Percentiles rank a stretch among this genome's conserved stretches.
These are phyloP conservation scores for Lepisosteus osseus DNA, from an alignment of 2,113 vertebrate genomes.

Conservation along the genomic window DNA sequence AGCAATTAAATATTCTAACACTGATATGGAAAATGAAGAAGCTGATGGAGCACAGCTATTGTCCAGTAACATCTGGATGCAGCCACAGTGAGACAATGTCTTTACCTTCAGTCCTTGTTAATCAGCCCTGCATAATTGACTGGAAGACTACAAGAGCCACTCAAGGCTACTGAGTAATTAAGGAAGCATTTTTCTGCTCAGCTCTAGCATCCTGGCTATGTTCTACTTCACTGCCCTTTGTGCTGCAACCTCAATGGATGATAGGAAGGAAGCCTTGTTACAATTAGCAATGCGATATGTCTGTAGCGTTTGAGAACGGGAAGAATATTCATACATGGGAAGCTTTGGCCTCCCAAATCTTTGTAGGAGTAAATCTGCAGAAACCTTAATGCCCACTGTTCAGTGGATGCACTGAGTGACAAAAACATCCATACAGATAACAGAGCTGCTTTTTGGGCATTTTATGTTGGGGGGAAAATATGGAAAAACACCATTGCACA, in stretches of 20 bases:
- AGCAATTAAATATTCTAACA: constrained; percentile 36
- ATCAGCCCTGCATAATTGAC: constrained; percentile 75
- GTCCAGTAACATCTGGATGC: constrained; percentile 48
- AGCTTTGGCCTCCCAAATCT: no score
- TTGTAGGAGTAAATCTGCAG: no score
- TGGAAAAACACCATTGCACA: background rate
- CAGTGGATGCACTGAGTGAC: no score
- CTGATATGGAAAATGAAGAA: constrained; percentile 24
- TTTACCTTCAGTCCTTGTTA: constrained; percentile 63
- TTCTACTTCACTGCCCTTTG: constrained; percentile 78
- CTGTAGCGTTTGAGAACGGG: constrained; percentile 57
- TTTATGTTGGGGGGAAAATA: constrained; percentile 15
- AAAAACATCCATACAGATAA: no score
- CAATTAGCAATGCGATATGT: constrained; percentile 74
- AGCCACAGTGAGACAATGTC: constrained; percentile 61
- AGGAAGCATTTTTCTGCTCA: constrained; percentile 69
- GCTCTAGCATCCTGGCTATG: constrained; percentile 66
- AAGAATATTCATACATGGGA: constrained; percentile 14
- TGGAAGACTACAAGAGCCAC: constrained; percentile 60
- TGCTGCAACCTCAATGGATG: constrained; percentile 71
- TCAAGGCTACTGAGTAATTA: constrained; percentile 78
- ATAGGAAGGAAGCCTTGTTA: constrained; percentile 69
- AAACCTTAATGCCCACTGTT: no score
- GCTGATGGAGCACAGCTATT: constrained; percentile 33
- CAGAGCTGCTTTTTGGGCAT: constrained; percentile 12